Evolutionary conservation across 35 echinoderm and acorn worm genomes (phyloP).

Genomic region (Eucidaris tribuloides): DNA sequence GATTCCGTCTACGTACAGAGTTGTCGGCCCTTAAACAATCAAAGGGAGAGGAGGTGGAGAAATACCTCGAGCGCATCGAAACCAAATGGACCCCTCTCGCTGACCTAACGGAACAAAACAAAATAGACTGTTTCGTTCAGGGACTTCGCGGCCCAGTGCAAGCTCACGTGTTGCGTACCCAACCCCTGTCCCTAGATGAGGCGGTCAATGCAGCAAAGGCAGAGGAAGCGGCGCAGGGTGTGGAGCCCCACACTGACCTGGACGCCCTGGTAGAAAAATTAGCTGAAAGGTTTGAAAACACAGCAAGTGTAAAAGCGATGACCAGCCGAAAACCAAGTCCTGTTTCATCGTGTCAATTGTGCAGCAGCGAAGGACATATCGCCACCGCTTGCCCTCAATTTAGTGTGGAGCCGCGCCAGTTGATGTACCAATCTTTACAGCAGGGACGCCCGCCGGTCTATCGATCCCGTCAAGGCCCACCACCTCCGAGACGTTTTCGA

Average conservation of each 20-base stretch:
- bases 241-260: neutral
- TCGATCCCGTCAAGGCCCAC: neutral
- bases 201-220: neutral
- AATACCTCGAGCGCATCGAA: neutral
- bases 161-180: neutral
- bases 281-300: no score
- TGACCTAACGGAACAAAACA: neutral
- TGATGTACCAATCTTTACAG: neutral
- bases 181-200: neutral
- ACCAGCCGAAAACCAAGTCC: neutral
- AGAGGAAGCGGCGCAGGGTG: neutral
- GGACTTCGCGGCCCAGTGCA: neutral
- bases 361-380: neutral
- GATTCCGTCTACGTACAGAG: no score
- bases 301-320: neutral
- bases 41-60: neutral
- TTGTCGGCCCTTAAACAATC: no score
- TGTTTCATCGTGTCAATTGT: neutral
- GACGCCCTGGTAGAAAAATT: neutral
- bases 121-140: neutral
- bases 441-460: neutral
- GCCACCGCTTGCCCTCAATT: neutral
- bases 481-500: neutral
- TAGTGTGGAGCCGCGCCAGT: neutral
- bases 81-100: neutral